Evolutionary conservation across 2,888 invertebrate genomes (phyloP).

Genomic region (Leucoma salicis): DNA sequence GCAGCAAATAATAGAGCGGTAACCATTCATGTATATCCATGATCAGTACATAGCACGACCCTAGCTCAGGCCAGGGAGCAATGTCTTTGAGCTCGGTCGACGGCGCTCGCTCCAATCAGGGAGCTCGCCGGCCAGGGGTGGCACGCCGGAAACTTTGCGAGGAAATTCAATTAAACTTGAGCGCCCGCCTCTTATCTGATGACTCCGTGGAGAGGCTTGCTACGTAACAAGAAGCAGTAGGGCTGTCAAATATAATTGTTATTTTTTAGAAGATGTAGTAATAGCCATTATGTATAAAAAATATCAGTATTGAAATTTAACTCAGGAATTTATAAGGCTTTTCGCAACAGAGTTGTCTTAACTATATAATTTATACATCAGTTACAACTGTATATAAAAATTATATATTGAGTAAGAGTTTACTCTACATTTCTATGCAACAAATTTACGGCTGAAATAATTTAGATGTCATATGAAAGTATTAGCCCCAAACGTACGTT

Average conservation of each 20-base stretch:
- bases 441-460: too few relatives aligned
- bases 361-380: too few relatives aligned
- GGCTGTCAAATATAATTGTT: conserved; percentile 39
- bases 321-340: too few relatives aligned
- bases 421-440: too few relatives aligned
- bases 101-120: conserved; percentile 70
- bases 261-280: too few relatives aligned
- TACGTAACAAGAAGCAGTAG: conserved; percentile 68
- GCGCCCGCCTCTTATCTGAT: conserved; percentile 78
- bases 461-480: too few relatives aligned
- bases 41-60: conserved; percentile 41
- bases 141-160: conserved; percentile 69
- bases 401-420: too few relatives aligned
- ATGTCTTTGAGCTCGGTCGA: conserved; percentile 64
- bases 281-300: too few relatives aligned
- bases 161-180: conserved; percentile 80
- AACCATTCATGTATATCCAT: conserved; percentile 39
- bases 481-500: too few relatives aligned
- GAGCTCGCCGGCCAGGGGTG: conserved; percentile 59
- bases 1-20: conserved; percentile 20
- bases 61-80: conserved; percentile 50
- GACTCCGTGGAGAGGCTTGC: conserved; percentile 67
- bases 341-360: too few relatives aligned
- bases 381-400: too few relatives aligned
- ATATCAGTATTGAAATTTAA: too few relatives aligned